These are phyloP conservation scores for Zootoca vivipara DNA, from an alignment of 2,113 vertebrate species.

Conservation along the genomic window DNA sequence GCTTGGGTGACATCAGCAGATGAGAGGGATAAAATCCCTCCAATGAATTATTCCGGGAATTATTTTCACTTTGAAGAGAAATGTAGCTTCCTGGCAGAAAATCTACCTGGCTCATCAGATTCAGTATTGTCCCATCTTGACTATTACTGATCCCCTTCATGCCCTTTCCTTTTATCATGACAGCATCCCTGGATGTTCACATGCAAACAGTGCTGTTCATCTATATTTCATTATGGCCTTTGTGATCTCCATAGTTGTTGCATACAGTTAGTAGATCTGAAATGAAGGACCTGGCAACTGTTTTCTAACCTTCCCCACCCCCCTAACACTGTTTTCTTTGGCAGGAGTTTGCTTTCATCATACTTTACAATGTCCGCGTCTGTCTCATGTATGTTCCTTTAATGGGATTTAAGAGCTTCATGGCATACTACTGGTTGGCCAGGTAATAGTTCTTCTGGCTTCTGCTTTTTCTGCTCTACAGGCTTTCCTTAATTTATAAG, in stretches of 20 bases:
- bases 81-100: not conserved
- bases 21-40: not conserved
- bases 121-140: not conserved
- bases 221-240: not conserved
- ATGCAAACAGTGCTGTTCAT: not conserved
- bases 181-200: not conserved
- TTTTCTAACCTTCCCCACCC: not conserved
- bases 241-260: not conserved
- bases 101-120: not conserved
- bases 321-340: not conserved
- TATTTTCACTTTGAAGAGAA: not conserved
- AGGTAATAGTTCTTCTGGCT: conserved; percentile 48
- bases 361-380: conserved; percentile 48
- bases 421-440: conserved; percentile 60
- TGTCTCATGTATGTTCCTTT: conserved; percentile 65
- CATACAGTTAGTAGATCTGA: not conserved
- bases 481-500: not conserved
- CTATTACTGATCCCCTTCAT: not conserved
- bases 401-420: conserved; percentile 68
- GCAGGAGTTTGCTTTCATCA: conserved; percentile 37
- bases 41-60: not conserved
- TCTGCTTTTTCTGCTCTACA: not conserved
- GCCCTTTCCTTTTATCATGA: not conserved
- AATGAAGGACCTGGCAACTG: not conserved
- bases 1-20: not conserved